Conservation (phyloP, 2,113 vertebrate species). For the Ammodytes dubius region DNA sequence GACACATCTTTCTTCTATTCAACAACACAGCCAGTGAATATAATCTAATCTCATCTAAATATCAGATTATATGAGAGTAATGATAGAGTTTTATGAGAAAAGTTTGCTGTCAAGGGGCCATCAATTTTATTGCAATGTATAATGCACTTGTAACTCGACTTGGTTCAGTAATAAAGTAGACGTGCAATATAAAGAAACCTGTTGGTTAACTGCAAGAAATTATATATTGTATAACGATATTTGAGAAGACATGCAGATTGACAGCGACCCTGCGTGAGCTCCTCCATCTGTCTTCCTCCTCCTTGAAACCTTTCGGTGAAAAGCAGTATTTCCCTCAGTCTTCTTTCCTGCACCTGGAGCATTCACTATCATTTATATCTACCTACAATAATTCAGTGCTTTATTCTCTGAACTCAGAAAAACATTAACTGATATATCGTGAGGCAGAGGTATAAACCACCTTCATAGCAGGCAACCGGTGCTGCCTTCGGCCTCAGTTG, state of each 20-base stretch:
- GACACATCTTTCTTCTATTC: constrained; percentile 6
- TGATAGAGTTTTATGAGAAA: background rate
- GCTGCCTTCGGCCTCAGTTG: constrained; percentile 21
- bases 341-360: constrained; percentile 33
- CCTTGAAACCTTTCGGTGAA: background rate
- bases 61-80: too few relatives aligned
- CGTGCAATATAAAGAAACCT: constrained; percentile 11
- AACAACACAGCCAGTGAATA: background rate
- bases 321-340: constrained; percentile 2
- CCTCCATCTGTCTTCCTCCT: background rate
- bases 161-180: constrained; percentile 16
- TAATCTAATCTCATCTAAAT: background rate
- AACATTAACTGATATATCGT: constrained; percentile 31
- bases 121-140: constrained; percentile 8
- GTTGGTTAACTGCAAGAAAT: constrained; percentile 11
- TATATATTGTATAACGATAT: constrained; percentile 7
- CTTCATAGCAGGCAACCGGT: background rate
- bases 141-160: background rate
- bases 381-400: constrained; percentile 63
- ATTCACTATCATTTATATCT: constrained; percentile 41
- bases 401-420: constrained; percentile 36
- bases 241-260: constrained; percentile 4
- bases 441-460: constrained; percentile 33
- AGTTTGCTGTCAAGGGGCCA: constrained; percentile 30
- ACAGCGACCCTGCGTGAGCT: constrained; percentile 11